phyloP scores from a whole-genome alignment of 2,113 vertebrate genomes.

The Onychostoma macrolepis region DNA sequence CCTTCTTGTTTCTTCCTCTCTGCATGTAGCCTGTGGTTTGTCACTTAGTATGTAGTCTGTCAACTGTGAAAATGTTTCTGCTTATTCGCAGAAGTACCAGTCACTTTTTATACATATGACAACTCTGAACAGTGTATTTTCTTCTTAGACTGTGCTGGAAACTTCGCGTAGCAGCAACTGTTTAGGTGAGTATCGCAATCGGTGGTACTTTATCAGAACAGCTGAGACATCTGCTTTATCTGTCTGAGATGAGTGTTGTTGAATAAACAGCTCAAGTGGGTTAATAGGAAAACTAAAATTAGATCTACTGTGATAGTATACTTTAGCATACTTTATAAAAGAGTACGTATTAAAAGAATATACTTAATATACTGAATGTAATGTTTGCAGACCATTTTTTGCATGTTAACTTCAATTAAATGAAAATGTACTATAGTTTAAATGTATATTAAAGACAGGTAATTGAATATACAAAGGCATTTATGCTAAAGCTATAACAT shows the following conservation, averaged over 20 bases:
- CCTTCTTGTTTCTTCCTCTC: background rate
- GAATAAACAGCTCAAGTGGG: background rate
- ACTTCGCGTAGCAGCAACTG: background rate
- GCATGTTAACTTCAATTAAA: background rate
- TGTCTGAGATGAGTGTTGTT: background rate
- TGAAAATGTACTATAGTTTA: background rate
- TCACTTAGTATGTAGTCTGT: background rate
- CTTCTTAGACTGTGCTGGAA: background rate
- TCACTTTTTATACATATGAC: background rate
- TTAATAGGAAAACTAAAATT: background rate
- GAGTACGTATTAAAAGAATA: background rate
- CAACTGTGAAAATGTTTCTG: slow-evolving; percentile 14
- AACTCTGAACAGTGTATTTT: background rate
- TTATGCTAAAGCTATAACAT: background rate
- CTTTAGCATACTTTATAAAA: background rate
- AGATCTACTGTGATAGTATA: background rate
- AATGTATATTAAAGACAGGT: background rate
- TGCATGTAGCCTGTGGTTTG: background rate
- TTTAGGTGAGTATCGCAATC: background rate
- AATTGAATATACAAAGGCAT: background rate
- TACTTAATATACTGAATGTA: background rate
- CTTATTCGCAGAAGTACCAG: background rate
- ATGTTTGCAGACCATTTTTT: background rate
- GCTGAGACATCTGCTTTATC: background rate
- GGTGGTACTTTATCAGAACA: background rate